Evolutionary conservation across 2,113 vertebrate genomes (phyloP).

Genomic region (Pelobates fuscus): DNA sequence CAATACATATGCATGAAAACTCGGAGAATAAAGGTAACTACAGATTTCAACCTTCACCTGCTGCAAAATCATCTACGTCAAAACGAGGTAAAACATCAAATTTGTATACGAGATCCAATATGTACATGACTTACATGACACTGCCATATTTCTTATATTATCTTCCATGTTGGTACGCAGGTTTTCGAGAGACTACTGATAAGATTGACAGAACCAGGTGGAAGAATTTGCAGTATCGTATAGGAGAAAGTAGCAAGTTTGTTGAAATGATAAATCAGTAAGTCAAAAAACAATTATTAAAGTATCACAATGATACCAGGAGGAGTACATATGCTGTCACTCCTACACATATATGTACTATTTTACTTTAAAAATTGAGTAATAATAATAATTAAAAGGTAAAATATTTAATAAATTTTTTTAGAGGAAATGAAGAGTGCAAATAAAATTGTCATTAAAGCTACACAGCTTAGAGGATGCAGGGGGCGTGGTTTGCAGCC

Average conservation of each 20-base stretch:
- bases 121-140: background rate
- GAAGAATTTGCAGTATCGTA: slow-evolving; percentile 40
- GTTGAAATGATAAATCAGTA: slow-evolving; percentile 49
- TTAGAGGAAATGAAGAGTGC: no score
- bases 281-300: slow-evolving; percentile 7
- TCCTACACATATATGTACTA: background rate
- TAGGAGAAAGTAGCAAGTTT: slow-evolving; percentile 49
- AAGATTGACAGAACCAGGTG: slow-evolving; percentile 45
- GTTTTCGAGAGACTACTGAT: slow-evolving; percentile 22
- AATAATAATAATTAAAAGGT: no score
- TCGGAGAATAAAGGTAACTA: slow-evolving; percentile 12
- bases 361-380: background rate
- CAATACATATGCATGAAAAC: background rate
- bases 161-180: background rate
- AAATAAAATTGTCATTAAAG: no score
- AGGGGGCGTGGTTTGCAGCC: no score
- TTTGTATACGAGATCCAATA: no score
- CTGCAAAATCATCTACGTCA: slow-evolving; percentile 6
- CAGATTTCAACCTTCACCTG: slow-evolving; percentile 12
- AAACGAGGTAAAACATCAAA: slow-evolving; percentile 8
- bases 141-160: background rate
- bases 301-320: background rate
- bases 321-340: background rate
- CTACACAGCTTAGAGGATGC: no score
- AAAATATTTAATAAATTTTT: no score